phyloP scores from a whole-genome alignment of 2,888 invertebrate species.

The Drosophila demipolita region DNA sequence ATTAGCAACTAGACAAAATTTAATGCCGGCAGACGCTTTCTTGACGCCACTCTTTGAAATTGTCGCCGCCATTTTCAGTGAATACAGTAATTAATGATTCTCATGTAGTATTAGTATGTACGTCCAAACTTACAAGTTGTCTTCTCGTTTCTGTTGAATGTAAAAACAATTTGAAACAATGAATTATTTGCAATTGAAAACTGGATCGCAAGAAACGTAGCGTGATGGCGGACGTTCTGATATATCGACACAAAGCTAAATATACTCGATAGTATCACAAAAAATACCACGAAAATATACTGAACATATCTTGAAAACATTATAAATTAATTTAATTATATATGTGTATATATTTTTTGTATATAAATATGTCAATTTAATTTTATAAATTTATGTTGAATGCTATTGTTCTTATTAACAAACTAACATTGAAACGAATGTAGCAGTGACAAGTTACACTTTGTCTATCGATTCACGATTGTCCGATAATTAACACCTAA shows the following conservation, averaged over 20 bases:
- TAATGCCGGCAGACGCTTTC: slow-evolving; percentile 43
- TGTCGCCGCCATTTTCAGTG: neutral
- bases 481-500: neutral
- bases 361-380: neutral
- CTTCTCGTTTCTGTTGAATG: neutral
- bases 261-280: neutral
- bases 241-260: slow-evolving; percentile 22
- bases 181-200: slow-evolving; percentile 10
- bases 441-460: neutral
- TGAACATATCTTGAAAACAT: neutral
- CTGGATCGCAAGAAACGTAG: slow-evolving; percentile 17
- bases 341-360: neutral
- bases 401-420: neutral
- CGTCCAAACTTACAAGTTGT: slow-evolving; percentile 23
- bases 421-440: neutral
- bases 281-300: slow-evolving; percentile 20
- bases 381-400: neutral
- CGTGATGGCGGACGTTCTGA: slow-evolving; percentile 30
- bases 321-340: neutral
- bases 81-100: neutral
- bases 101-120: neutral
- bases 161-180: slow-evolving; percentile 5
- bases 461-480: slow-evolving; percentile 8
- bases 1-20: slow-evolving; percentile 15
- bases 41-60: slow-evolving; percentile 6